Conservation (phyloP, 2,113 vertebrate genomes). For the Xenopus borealis region DNA sequence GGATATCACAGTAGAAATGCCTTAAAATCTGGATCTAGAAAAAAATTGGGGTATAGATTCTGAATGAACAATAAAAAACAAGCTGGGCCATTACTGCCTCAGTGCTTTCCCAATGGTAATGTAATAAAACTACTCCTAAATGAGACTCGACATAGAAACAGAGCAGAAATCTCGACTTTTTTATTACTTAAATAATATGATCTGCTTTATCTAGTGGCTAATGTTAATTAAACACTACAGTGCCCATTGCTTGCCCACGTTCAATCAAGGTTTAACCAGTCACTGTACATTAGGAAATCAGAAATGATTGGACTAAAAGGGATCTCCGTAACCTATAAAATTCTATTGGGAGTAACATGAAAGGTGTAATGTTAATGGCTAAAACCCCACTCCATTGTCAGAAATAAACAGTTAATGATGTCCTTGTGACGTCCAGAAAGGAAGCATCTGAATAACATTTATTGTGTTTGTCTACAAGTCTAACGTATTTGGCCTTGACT, state of each 20-base stretch:
- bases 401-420: too few relatives aligned
- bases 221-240: conserved; percentile 14
- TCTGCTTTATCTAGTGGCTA: background rate
- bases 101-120: background rate
- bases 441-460: background rate
- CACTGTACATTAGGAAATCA: background rate
- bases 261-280: conserved; percentile 6
- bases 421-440: background rate
- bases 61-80: background rate
- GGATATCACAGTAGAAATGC: too few relatives aligned
- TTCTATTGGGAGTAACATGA: background rate
- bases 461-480: background rate
- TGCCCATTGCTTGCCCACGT: background rate
- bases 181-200: background rate
- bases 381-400: too few relatives aligned
- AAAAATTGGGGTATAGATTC: background rate
- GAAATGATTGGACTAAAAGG: background rate
- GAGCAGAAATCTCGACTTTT: background rate
- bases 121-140: background rate
- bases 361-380: background rate
- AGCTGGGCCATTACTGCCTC: background rate
- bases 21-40: background rate
- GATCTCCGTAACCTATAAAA: background rate
- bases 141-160: background rate
- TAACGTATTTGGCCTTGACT: conserved; percentile 8